Evolutionary conservation across 2,888 invertebrate species (phyloP), one percentile per base, ranked within the genome.

Genomic region (Drosophila parthenogenetica): DNA sequence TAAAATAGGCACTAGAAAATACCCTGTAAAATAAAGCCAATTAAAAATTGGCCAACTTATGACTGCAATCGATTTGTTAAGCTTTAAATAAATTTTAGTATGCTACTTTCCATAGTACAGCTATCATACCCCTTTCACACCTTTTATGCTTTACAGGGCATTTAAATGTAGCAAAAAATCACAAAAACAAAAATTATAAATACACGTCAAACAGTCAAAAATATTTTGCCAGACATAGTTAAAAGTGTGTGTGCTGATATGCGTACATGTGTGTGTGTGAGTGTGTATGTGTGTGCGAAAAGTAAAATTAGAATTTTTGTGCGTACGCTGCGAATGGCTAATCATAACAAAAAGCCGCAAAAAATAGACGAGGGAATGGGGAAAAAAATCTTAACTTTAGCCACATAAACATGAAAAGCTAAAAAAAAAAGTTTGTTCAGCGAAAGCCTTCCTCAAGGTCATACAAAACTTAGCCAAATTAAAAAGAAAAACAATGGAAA

Each of bases 231-330:
- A 72, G 66, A 78, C 74, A 64, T 16, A 50, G 22, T 49, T 50
- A 54, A 51, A 62, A 39, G 54, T 58, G 16, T 64, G 25, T 45
- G 25, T 46, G 37, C 11, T 46, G 63, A 48, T 19, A 13, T 42
- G 53, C 42, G 51, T 51, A 51, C 54, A 55, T 64, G 53, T 75
- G 67, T 60, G 10, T 42, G 29, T 49, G 35, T 51, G 45, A 57
- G 14, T 35, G 45, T 57, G 54, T 60, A 46, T 72, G 55, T 87
- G 85, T 42, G 87, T 79, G 79, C 82, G 71, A 85, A 79, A 83
- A 86, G 83, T 88, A 83, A 83, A 84, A 88, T 88, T 84, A 88
- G 86, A 84, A 88, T 86, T 82, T 82, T 69, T 86, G 85, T 82
- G 82, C 87, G 82, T 82, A 85, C 71, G 77, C 57, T 54, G 81